phyloP scores from a whole-genome alignment of 1,140 invertebrate species.

The Oryctes rhinoceros region DNA sequence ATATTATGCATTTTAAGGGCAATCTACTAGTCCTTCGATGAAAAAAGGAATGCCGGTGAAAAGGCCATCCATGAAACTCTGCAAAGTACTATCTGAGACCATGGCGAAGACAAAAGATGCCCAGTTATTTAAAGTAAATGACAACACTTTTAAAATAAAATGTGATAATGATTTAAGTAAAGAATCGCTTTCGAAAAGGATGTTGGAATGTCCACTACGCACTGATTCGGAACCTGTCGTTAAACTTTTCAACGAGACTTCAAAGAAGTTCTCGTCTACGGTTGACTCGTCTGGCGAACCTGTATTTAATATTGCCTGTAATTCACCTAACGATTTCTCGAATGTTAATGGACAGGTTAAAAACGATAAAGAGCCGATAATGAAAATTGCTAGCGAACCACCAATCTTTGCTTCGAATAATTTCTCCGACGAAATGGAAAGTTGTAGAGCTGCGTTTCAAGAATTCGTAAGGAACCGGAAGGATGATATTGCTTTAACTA shows the following conservation, averaged over 20 bases:
- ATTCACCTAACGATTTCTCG: not conserved
- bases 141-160: constrained; percentile 33
- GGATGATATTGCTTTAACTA: not conserved
- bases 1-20: constrained; percentile 18
- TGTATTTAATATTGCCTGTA: constrained; percentile 4
- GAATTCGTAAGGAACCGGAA: constrained; percentile 24
- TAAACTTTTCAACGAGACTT: not conserved
- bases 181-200: constrained; percentile 24
- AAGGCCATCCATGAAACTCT: constrained; percentile 31
- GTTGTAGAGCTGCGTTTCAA: constrained; percentile 27
- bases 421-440: constrained; percentile 34
- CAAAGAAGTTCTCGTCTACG: not conserved
- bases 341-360: constrained; percentile 11
- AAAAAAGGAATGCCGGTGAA: constrained; percentile 23
- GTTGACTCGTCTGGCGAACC: not conserved
- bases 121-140: constrained; percentile 36
- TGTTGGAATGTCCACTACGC: constrained; percentile 23
- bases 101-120: constrained; percentile 29
- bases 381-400: constrained; percentile 42
- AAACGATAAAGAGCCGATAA: constrained; percentile 40
- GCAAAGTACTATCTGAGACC: constrained; percentile 35
- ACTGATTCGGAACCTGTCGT: not conserved
- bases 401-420: constrained; percentile 25
- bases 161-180: constrained; percentile 7
- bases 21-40: constrained; percentile 2